Evolutionary conservation across 2,113 vertebrate genomes (phyloP).

Genomic region (Manacus vitellinus): DNA sequence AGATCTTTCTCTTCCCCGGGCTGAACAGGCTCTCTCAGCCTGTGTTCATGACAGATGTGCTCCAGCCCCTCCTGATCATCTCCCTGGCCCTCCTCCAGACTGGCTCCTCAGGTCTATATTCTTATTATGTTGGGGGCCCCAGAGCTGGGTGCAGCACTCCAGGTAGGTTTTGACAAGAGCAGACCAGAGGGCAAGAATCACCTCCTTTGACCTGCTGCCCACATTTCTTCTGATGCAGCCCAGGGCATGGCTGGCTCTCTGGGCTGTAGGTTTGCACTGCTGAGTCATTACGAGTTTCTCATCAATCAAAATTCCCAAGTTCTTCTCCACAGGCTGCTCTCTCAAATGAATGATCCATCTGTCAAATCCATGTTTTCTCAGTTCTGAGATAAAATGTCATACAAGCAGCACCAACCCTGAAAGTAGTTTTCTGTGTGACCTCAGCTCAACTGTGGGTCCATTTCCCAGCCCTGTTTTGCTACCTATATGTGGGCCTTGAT

Average conservation of each 20-base stretch:
- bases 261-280: not conserved
- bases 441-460: fast-evolving
- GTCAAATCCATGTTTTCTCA: not conserved
- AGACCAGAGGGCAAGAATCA: not conserved
- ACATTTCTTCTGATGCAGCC: not conserved
- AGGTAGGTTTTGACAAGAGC: not conserved
- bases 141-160: not conserved
- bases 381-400: not conserved
- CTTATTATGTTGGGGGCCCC: not conserved
- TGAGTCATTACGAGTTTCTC: not conserved
- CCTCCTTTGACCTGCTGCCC: too few species aligned
- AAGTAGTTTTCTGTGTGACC: fast-evolving
- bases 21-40: not conserved
- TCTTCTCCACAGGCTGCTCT: not conserved
- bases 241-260: too few species aligned
- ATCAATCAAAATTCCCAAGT: not conserved
- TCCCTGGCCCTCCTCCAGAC: not conserved
- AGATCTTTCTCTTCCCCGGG: not conserved
- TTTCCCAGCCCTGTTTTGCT: fast-evolving
- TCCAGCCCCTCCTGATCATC: not conserved
- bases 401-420: not conserved
- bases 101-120: not conserved
- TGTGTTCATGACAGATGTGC: not conserved
- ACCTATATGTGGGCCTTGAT: fast-evolving
- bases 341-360: not conserved